A percentile compares a stretch with the other conserved stretches of the same genome.
Evolutionary conservation across 2,888 invertebrate genomes (phyloP).

Genomic region (Salticus scenicus): DNA sequence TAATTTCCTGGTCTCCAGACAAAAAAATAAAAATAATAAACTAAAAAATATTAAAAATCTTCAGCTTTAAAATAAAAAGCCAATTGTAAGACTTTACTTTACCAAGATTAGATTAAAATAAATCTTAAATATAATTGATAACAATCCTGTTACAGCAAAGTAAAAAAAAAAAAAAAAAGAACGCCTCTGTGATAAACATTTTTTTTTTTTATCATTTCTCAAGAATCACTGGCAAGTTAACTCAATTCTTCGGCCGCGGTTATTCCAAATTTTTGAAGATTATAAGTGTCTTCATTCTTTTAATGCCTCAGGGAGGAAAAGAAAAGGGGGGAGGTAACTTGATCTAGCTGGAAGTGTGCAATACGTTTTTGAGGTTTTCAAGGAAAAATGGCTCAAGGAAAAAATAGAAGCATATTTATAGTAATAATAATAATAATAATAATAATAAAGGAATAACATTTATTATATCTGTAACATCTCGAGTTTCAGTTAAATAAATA

Average conservation of each 20-base stretch:
- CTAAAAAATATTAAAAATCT: no score
- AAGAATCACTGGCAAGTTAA: background rate
- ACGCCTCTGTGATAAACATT: background rate
- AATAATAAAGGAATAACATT: slow-evolving; percentile 63
- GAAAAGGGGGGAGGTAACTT: background rate
- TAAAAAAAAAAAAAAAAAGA: background rate
- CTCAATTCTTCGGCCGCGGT: background rate
- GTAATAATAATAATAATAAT: slow-evolving; percentile 32
- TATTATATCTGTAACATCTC: slow-evolving; percentile 53
- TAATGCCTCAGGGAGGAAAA: background rate
- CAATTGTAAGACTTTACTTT: no score
- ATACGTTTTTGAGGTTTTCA: slow-evolving; percentile 29
- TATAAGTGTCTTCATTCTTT: background rate
- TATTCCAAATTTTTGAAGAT: background rate
- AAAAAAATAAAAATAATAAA: no score
- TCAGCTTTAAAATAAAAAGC: no score
- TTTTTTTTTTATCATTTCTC: background rate
- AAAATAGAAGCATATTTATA: slow-evolving; percentile 21
- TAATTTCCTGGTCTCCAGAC: no score
- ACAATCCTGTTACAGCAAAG: background rate
- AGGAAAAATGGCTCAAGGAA: slow-evolving; percentile 12
- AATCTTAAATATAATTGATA: background rate
- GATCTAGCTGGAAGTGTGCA: slow-evolving; percentile 12
- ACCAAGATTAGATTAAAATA: background rate
- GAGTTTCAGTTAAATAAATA: slow-evolving; percentile 64